A percentile compares a stretch with the other conserved stretches of the same genome.
phyloP scores from a whole-genome alignment of 2,888 invertebrate genomes.

The Drosophila meridiana region DNA sequence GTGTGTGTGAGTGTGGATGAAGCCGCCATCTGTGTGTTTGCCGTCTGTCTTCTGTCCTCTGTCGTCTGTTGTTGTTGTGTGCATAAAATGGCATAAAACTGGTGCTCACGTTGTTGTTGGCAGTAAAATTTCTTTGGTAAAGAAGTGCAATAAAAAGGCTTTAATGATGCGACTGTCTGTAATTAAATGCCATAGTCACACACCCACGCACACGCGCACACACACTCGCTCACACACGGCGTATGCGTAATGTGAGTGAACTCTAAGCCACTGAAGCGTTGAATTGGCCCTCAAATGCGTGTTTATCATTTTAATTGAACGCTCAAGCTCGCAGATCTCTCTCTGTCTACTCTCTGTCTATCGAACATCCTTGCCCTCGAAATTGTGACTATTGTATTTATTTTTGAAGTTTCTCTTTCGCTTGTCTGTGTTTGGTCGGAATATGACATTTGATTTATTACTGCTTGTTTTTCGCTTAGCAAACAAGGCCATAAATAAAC shows the following conservation, averaged over 20 bases:
- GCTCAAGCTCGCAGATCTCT: constrained; percentile 20
- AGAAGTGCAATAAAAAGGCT: constrained; percentile 73
- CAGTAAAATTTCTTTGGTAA: constrained; percentile 68
- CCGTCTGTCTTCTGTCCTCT: not conserved
- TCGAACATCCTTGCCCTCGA: constrained; percentile 21
- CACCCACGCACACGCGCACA: constrained; percentile 23
- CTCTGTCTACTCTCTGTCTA: constrained; percentile 26
- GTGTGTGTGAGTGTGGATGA: not conserved
- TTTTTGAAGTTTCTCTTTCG: not conserved
- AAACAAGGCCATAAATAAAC: constrained; percentile 68
- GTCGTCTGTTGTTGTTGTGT: constrained; percentile 23
- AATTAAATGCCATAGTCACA: constrained; percentile 58
- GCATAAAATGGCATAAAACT: constrained; percentile 69
- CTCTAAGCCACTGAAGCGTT: constrained; percentile 36
- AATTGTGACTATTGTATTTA: constrained; percentile 7
- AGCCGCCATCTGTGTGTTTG: constrained; percentile 24
- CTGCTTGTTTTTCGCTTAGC: constrained; percentile 58
- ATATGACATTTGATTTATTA: constrained; percentile 65
- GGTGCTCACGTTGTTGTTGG: constrained; percentile 45
- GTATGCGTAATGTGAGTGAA: constrained; percentile 73
- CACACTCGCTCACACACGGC: constrained; percentile 32
- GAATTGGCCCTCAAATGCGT: constrained; percentile 50
- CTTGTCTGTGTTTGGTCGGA: constrained; percentile 34
- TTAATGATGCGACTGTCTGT: constrained; percentile 75
- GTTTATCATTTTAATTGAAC: constrained; percentile 63